A percentile compares a stretch with the other conserved stretches of the same genome.
These are phyloP conservation scores for Penaeus vannamei DNA, from an alignment of 1,140 invertebrate species.

Conservation along the genomic window DNA sequence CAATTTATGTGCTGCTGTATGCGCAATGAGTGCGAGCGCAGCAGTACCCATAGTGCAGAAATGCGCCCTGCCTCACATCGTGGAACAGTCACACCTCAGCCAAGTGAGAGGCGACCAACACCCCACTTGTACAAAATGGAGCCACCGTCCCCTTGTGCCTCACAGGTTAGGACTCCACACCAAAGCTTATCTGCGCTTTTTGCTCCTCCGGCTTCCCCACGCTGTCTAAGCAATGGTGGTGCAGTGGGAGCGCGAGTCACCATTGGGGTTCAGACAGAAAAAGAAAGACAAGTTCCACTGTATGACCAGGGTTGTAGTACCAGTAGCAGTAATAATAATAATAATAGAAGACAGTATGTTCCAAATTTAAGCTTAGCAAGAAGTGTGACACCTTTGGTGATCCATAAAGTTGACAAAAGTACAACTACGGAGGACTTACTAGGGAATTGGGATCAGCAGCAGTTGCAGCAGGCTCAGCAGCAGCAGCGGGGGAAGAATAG, in stretches of 20 bases:
- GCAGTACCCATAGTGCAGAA: conserved; percentile 59
- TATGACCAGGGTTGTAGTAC: conserved; percentile 26
- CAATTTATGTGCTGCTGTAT: conserved; percentile 66
- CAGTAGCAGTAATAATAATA: not conserved
- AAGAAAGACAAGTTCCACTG: not conserved
- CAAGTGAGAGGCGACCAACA: conserved; percentile 52
- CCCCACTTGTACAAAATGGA: conserved; percentile 62
- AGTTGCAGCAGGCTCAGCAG: conserved; percentile 22
- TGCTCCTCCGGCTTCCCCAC: conserved; percentile 39
- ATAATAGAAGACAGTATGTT: conserved; percentile 51
- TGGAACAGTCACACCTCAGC: conserved; percentile 49
- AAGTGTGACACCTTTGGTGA: conserved; percentile 59
- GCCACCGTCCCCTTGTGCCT: conserved; percentile 59
- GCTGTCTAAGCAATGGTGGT: not conserved
- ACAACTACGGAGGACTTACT: conserved; percentile 61
- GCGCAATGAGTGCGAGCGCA: conserved; percentile 67
- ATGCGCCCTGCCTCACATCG: conserved; percentile 53
- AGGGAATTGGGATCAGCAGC: conserved; percentile 34
- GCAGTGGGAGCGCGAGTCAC: conserved; percentile 26
- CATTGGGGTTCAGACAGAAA: conserved; percentile 59
- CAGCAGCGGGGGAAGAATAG: conserved; percentile 50
- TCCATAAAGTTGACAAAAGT: conserved; percentile 53
- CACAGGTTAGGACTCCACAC: conserved; percentile 54
- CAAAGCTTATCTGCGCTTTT: conserved; percentile 7
- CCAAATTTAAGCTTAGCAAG: conserved; percentile 59